A percentile compares a stretch with the other conserved stretches of the same genome.
These are phyloP conservation scores for Anas platyrhynchos DNA, from an alignment of 2,113 vertebrate genomes.

Conservation along the genomic window DNA sequence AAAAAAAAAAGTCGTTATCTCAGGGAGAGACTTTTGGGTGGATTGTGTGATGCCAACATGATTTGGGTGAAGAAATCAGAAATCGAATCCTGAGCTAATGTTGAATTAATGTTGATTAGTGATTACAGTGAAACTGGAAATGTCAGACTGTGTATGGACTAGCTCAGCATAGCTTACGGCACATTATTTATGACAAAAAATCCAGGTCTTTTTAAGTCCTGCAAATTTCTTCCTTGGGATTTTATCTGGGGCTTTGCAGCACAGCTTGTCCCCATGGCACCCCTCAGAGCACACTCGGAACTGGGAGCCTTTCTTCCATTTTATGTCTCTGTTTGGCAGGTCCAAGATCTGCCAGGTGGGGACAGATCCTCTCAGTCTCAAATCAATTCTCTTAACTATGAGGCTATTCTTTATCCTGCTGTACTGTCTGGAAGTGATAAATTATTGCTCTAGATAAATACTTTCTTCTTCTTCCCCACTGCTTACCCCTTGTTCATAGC, in stretches of 20 bases:
- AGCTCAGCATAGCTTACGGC: neutral
- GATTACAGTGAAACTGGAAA: slow-evolving; percentile 23
- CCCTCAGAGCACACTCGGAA: neutral
- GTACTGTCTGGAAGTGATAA: slow-evolving; percentile 37
- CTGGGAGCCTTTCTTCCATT: neutral
- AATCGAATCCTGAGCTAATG: neutral
- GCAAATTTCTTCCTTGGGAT: neutral
- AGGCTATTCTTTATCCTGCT: slow-evolving; percentile 34
- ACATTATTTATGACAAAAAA: slow-evolving; percentile 27
- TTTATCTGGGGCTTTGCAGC: neutral
- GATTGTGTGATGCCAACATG: neutral
- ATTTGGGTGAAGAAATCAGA: slow-evolving; percentile 23
- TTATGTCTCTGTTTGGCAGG: neutral
- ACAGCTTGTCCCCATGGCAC: neutral
- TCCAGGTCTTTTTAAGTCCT: neutral
- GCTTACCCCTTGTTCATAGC: neutral
- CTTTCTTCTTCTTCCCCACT: neutral
- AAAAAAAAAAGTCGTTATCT: neutral
- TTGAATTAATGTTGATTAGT: slow-evolving; percentile 42
- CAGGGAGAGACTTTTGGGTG: slow-evolving; percentile 14
- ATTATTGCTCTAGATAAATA: slow-evolving; percentile 13
- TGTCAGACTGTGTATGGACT: neutral
- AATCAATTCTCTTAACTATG: slow-evolving; percentile 4
- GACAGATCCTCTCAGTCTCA: neutral
- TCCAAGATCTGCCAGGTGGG: neutral